phyloP scores from a whole-genome alignment of 2,113 vertebrate genomes.

The Psettodes erumei region DNA sequence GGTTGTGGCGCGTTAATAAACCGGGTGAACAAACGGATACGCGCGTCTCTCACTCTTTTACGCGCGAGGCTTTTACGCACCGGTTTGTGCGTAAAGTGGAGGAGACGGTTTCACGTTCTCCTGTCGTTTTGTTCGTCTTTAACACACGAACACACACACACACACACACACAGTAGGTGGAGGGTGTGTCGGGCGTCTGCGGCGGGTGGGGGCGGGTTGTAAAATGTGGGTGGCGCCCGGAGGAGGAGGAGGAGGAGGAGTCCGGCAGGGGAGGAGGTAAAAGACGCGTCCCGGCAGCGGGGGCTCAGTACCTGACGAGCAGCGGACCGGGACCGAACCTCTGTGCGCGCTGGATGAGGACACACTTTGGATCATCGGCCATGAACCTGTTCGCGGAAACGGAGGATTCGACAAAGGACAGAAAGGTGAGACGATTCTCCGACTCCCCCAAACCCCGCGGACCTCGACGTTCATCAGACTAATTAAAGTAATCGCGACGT shows the following conservation, averaged over 20 bases:
- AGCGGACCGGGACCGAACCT: not conserved
- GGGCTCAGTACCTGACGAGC: not conserved
- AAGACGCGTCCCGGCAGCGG: not conserved
- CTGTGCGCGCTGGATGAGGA: not conserved
- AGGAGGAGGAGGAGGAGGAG: conserved; percentile 32
- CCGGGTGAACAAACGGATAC: not conserved
- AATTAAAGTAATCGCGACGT: not conserved
- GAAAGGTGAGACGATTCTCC: conserved; percentile 77
- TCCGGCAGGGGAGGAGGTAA: not conserved
- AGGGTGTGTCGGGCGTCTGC: not conserved
- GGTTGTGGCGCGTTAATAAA: not conserved
- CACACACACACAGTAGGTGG: no score
- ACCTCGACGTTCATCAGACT: not conserved
- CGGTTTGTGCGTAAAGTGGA: not conserved
- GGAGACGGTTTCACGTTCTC: not conserved
- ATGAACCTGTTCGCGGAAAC: conserved; percentile 59
- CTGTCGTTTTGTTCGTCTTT: not conserved
- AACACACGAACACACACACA: no score
- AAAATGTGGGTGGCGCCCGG: not conserved
- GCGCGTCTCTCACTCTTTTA: no score
- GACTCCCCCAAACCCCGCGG: not conserved
- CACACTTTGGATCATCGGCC: not conserved
- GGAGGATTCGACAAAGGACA: conserved; percentile 42
- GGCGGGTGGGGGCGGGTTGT: not conserved
- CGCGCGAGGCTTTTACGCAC: no score